These are phyloP conservation scores for Drosophila ercepeae DNA, from an alignment of 1,140 invertebrate species.

Conservation along the genomic window DNA sequence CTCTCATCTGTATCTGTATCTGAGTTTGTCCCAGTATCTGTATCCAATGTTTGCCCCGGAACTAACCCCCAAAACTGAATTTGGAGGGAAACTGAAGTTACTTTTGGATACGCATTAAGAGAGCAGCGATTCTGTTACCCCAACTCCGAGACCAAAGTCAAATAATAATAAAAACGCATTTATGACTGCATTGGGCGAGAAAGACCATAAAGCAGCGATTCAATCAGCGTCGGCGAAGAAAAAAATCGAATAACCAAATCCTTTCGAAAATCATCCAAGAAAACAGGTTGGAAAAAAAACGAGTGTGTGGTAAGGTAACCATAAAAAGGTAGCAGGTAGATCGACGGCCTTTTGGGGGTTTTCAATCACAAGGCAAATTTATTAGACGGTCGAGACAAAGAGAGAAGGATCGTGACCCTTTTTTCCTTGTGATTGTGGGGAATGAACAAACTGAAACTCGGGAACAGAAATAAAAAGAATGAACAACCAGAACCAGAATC, in stretches of 20 bases:
- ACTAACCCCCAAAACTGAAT: slow-evolving; percentile 50
- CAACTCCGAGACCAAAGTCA: slow-evolving; percentile 26
- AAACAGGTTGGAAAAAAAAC: slow-evolving; percentile 61
- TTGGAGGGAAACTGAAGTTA: slow-evolving; percentile 17
- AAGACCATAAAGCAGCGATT: slow-evolving; percentile 52
- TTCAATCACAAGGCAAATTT: slow-evolving; percentile 79
- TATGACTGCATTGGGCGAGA: slow-evolving; percentile 74
- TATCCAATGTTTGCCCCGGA: slow-evolving; percentile 45
- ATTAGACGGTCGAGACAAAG: slow-evolving; percentile 39
- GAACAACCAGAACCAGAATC: neutral
- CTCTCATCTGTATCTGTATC: slow-evolving; percentile 22
- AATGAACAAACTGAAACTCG: neutral
- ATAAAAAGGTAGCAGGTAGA: slow-evolving; percentile 59
- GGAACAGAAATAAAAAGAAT: neutral
- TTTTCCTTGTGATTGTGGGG: slow-evolving; percentile 7
- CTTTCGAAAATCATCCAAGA: slow-evolving; percentile 53
- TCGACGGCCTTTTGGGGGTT: slow-evolving; percentile 44
- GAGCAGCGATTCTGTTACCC: neutral
- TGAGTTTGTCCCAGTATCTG: slow-evolving; percentile 40
- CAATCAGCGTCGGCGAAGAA: slow-evolving; percentile 39
- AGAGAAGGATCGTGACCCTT: slow-evolving; percentile 53
- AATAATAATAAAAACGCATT: slow-evolving; percentile 74
- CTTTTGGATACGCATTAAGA: slow-evolving; percentile 56
- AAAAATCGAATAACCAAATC: slow-evolving; percentile 32
- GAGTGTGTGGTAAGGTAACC: slow-evolving; percentile 5